A percentile compares a stretch with the other conserved stretches of the same genome.
phyloP scores from a whole-genome alignment of 2,888 invertebrate species.

The Buathra laborator region DNA sequence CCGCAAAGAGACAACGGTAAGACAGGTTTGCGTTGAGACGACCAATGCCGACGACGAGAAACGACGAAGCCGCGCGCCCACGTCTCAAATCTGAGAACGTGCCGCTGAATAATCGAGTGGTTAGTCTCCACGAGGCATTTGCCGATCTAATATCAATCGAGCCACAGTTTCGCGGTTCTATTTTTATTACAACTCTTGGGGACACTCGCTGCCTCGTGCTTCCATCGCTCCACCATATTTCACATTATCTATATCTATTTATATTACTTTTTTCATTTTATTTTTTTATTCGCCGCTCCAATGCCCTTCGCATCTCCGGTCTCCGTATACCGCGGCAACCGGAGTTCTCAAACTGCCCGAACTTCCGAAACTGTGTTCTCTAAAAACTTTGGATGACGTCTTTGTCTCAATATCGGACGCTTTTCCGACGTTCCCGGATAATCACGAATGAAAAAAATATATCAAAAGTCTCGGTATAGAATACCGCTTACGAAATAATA shows the following conservation, averaged over 20 bases:
- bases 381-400: not conserved
- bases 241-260: conserved; percentile 25
- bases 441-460: too few species aligned
- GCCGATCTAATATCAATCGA: conserved; percentile 62
- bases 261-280: not conserved
- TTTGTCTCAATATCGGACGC: conserved; percentile 42
- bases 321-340: not conserved
- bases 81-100: conserved; percentile 56
- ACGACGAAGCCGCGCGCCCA: conserved; percentile 1
- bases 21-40: not conserved
- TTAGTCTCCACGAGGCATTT: conserved; percentile 49
- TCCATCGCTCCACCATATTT: conserved; percentile 13
- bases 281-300: not conserved
- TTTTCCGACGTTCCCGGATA: not conserved
- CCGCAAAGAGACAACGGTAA: too few species aligned
- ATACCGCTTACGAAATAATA: too few species aligned
- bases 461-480: too few species aligned
- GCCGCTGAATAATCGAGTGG: conserved; percentile 61
- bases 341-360: not conserved
- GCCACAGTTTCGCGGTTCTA: conserved; percentile 59
- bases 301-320: not conserved
- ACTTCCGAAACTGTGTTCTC: not conserved
- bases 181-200: conserved; percentile 63
- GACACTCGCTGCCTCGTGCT: conserved; percentile 64
- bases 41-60: conserved; percentile 19